Evolutionary conservation across 2,113 vertebrate species (phyloP), one percentile per base, ranked within the genome.

Genomic region (Myiozetetes cayanensis): DNA sequence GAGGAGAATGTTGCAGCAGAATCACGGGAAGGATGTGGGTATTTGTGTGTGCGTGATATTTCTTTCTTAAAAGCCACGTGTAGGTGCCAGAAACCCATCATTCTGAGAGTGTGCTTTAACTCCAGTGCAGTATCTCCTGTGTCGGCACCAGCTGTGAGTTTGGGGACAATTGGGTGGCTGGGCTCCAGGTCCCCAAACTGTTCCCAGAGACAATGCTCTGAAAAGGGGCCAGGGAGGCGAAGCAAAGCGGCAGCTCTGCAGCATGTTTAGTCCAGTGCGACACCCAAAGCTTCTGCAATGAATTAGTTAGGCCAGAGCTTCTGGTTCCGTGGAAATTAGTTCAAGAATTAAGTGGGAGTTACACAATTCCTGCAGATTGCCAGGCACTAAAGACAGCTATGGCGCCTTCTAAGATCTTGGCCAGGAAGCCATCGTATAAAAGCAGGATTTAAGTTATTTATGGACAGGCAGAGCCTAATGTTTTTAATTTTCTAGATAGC

Each of bases 391-490:
- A 77, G 76, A 25, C 76, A 28, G 49, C 75, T 63, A n/a, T 37
- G 73, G 70, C 28, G 65, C 80, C 86, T 93, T 77, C 33, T 14
- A 47, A 93, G 59, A 65, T 52, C 47, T 71, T 72, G 89, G 80
- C 93, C 73, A 56, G 65, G 89, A 84, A 93, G 73, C 24, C 31
- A 44, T 87, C 24, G 1, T 74, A 44, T 31, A 83, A 93, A 93
- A 94, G 74, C 76, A 87, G 86, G 52, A 66, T 81, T 67, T 7
- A 55, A 55, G 76, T 93, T 94, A 85, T 96, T 94, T 92, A 95
- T 81, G 91, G 68, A 30, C 52, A 63, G 55, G 28, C 84, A 91
- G 70, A 84, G 39, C 61, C 52, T 78, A 72, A 67, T 87, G 95
- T 46, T 93, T 93, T 94, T 94, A 28, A 94, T 96, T 91, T 84